Base-by-base conservation (phyloP, 2,888 invertebrate species). In the Polydrusus cervinus region DNA sequence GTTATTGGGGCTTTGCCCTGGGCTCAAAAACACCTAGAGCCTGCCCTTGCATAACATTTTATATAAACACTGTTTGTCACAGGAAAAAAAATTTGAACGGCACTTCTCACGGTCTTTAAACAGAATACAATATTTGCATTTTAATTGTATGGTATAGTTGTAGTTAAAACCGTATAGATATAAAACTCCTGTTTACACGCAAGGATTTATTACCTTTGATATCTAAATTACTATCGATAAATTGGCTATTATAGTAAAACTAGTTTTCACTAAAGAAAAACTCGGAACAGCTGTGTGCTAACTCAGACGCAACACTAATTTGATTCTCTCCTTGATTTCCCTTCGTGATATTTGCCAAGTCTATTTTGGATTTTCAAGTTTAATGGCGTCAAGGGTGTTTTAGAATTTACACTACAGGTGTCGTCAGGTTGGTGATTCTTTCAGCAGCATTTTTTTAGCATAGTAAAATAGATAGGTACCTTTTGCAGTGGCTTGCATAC, bases 331-430 rank as follows among this genome's bases (percentile, higher is more conserved):
- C 45, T 51, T 53, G 40, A 68, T 55, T 53, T 47, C n/a, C 38
- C 43, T 40, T 30, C 68, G 30, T 14, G 16, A 57, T 43, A 68
- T 20, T 51, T 75, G 75, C 75, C 75, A 75, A 71, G 64, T 75
- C 71, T 75, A 75, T 75, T 75, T 75, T 75, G 10, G 60, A 61
- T 38, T 60, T 74, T 49, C 65, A 57, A 64, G 67, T 73, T 75
- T 53, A 64, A 11, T 40, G 34, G 51, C 55, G 61, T 73, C 66
- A 73, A 67, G 67, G 1, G 51, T 30, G 30, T 49, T 60, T 66
- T 9, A 30, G 40, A 9, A 11, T 34, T 55, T 38, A 13, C 40
- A 34, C 71, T 43, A 30, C 38, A 57, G 65, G 43, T 62, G 51
- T 38, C 70, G 40, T 18, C 53, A 16, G 49, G 30, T 62, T 69